Evolutionary conservation across 2,797 vertebrate genomes (phyloP).

Genomic region (Periophthalmus magnuspinnatus): DNA sequence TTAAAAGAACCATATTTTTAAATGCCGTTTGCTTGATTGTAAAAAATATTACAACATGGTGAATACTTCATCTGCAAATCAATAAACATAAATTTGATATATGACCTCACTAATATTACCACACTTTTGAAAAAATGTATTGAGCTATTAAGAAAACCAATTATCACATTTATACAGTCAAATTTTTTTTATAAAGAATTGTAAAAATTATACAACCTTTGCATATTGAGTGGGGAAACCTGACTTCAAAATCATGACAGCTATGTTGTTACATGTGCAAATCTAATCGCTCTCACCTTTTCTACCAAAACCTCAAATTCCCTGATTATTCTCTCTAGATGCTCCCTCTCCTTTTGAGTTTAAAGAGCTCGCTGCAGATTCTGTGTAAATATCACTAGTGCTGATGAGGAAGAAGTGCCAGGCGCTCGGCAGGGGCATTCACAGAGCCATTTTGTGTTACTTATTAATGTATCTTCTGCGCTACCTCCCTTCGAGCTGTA

Average conservation of each 20-base stretch:
- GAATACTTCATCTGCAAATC: background rate
- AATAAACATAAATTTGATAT: background rate
- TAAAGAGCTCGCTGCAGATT: slow-evolving; percentile 58
- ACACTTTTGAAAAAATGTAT: too few species aligned
- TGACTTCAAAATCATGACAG: too few species aligned
- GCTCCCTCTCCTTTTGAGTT: slow-evolving; percentile 31
- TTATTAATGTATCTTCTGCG: slow-evolving; percentile 59
- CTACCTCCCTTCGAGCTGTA: slow-evolving; percentile 21
- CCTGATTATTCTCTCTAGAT: slow-evolving; percentile 19
- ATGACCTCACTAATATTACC: too few species aligned
- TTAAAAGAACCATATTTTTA: background rate
- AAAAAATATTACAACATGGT: background rate
- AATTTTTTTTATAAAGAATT: too few species aligned
- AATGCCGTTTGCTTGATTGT: background rate
- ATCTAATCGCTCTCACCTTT: slow-evolving; percentile 73
- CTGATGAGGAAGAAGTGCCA: slow-evolving; percentile 68
- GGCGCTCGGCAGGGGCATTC: slow-evolving; percentile 64
- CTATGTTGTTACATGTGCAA: slow-evolving; percentile 48
- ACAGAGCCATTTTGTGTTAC: slow-evolving; percentile 75
- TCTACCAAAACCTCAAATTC: slow-evolving; percentile 60
- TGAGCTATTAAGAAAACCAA: too few species aligned
- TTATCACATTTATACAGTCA: too few species aligned
- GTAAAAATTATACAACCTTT: too few species aligned
- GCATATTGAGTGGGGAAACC: too few species aligned
- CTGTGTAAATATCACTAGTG: slow-evolving; percentile 74